These are phyloP conservation scores for Coecobrya sp. DNA, from an alignment of 2,888 invertebrate genomes.

Conservation along the genomic window DNA sequence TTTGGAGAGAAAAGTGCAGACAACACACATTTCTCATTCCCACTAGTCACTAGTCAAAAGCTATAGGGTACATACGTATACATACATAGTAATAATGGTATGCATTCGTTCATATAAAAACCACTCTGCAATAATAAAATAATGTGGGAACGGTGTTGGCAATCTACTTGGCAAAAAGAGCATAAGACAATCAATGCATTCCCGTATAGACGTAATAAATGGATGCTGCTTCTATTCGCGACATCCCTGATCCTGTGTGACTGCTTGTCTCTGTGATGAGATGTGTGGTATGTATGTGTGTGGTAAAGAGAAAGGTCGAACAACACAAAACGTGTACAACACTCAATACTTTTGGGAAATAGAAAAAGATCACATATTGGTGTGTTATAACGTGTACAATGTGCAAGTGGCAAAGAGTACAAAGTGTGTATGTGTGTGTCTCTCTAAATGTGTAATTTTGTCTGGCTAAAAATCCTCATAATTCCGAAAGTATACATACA, in stretches of 20 bases:
- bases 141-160: background rate
- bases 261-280: background rate
- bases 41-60: background rate
- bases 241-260: conserved; percentile 31
- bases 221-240: background rate
- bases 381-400: conserved; percentile 2
- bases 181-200: background rate
- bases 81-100: background rate
- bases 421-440: conserved; percentile 20
- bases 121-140: background rate
- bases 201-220: background rate
- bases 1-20: conserved; percentile 45
- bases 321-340: background rate
- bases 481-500: conserved; percentile 1
- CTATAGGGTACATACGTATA: background rate
- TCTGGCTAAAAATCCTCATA: conserved; percentile 20
- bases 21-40: background rate
- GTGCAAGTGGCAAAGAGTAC: conserved; percentile 3
- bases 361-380: no score
- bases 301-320: conserved; percentile 50
- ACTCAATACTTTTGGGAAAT: background rate
- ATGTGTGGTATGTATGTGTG: background rate
- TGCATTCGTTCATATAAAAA: background rate
- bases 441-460: conserved; percentile 6
- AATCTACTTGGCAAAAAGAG: conserved; percentile 37